These are phyloP conservation scores for Buceros bicornis DNA, from an alignment of 2,797 vertebrate species.

Conservation along the genomic window DNA sequence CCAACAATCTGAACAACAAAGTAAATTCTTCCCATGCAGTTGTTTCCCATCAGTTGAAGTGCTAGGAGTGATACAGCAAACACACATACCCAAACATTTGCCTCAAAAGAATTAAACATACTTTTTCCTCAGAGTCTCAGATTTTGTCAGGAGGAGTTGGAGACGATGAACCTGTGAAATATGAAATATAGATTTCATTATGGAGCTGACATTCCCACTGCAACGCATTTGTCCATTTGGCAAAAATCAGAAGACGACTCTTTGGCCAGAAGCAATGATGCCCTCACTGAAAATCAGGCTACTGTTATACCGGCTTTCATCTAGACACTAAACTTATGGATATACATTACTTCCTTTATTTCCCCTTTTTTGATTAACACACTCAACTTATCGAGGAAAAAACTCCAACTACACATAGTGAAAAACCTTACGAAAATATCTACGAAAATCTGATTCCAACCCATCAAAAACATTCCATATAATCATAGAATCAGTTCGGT, in stretches of 20 bases:
- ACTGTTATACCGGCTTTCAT: not conserved
- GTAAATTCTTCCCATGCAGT: not conserved
- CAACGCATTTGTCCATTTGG: not conserved
- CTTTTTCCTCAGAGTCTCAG: conserved; percentile 87
- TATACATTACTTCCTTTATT: not conserved
- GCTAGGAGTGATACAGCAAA: not conserved
- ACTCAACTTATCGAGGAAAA: not conserved
- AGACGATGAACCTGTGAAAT: conserved; percentile 82
- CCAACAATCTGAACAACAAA: not conserved
- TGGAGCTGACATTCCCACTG: not conserved
- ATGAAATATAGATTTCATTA: not conserved
- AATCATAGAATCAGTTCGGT: too few relatives aligned
- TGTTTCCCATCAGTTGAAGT: not conserved
- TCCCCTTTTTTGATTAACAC: not conserved
- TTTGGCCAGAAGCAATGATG: not conserved
- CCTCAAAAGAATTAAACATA: conserved; percentile 68
- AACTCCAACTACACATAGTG: too few relatives aligned
- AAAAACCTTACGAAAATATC: not conserved
- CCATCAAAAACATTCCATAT: not conserved
- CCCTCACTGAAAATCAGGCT: not conserved
- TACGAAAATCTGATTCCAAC: not conserved
- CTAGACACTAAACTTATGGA: not conserved
- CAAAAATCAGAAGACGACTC: not conserved
- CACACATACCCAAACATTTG: not conserved
- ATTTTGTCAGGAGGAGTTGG: conserved; percentile 82